Evolutionary conservation across 1,140 invertebrate species (phyloP), one percentile per base, ranked within the genome.

Genomic region (Pinna nobilis): DNA sequence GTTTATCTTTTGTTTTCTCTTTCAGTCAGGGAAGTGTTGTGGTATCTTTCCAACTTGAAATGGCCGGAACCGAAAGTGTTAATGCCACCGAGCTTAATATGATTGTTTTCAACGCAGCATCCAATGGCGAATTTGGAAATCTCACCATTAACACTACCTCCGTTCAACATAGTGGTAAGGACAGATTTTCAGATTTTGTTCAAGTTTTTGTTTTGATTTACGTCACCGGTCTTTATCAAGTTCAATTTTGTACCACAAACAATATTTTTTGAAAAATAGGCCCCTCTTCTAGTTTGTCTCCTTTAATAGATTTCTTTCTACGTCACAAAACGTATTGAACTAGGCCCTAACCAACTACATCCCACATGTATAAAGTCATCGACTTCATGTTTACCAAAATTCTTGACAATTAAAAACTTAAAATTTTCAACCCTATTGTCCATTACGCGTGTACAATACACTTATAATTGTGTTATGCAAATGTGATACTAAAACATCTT

Each of bases 1-100:
- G n/a, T 20, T 1, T 37, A 11, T 6, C 5, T 60, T 64, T 28
- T 28, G 28, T 11, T 25, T 39, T 13, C 25, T 39, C 23, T 69
- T 69, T 49, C 18, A 69, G 66, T 20, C 37, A 59, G 32, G 66
- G 66, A 30, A 69, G 66, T 49, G 28, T 69, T 5, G 11, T 69
- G 32, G 66, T 39, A 1, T 5, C 23, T 33, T 69, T 32, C 28
- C n/a, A 25, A 0, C 4, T 69, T 13, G 25, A 69, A 20, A 59
- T 55, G 20, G 35, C 53, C 7, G 66, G 53, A 69, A 69, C 1
- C 47, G 66, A 20, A n/a, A 7, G 39, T 9, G 35, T 69, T 2
- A 39, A 39, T 4, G 23, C 39, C 1, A 41, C 37, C 1, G 4
- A n/a, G 11, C n/a, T 69, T 7, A 49, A 59, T 32, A n/a, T 25